Conservation (phyloP, 1,140 invertebrate species). For the Aporrectodea caliginosa region DNA sequence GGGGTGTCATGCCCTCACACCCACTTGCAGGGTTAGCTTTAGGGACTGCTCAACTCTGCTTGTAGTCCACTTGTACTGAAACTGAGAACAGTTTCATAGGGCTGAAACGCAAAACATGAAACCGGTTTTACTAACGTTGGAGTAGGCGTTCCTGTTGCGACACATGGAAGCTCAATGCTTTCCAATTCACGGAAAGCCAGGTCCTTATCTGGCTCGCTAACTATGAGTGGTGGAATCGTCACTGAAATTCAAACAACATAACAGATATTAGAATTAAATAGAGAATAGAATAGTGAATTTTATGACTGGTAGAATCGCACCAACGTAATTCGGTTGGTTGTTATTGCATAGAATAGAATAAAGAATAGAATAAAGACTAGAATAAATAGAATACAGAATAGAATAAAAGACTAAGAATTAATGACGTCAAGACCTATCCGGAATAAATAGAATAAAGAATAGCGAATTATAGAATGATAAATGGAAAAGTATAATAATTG, state of each 20-base stretch:
- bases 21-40: too few relatives aligned
- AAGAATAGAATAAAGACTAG: neutral
- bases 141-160: conserved; percentile 21
- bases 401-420: neutral
- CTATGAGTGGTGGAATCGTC: conserved; percentile 28
- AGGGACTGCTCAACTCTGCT: too few relatives aligned
- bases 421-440: neutral
- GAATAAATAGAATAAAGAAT: too few relatives aligned
- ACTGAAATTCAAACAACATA: conserved; percentile 17
- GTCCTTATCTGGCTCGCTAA: conserved; percentile 8
- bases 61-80: too few relatives aligned
- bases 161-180: conserved; percentile 32
- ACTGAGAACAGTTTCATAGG: too few relatives aligned
- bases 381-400: neutral
- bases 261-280: neutral
- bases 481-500: too few relatives aligned
- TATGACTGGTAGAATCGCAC: neutral
- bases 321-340: neutral
- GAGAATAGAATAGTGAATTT: neutral
- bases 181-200: conserved; percentile 28
- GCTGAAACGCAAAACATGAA: too few relatives aligned
- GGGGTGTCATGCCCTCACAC: too few relatives aligned
- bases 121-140: conserved; percentile 29
- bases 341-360: neutral
- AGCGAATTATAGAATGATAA: too few relatives aligned